A percentile compares a stretch with the other conserved stretches of the same genome.
Conservation (phyloP, 2,888 invertebrate species). For the Ceratothoa steindachneri region DNA sequence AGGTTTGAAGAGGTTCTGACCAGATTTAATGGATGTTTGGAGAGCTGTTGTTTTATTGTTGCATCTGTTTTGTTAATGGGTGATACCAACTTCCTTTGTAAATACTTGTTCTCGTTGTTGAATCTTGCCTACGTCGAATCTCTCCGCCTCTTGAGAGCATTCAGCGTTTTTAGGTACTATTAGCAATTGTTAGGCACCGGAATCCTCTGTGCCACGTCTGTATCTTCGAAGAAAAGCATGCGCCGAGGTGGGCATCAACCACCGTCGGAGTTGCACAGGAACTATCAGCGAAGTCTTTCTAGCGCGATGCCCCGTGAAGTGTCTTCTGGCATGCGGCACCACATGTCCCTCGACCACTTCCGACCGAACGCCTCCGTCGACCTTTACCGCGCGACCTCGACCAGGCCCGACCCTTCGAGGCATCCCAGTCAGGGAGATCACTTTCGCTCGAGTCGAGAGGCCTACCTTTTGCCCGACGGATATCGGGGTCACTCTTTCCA, state of each 20-base stretch:
- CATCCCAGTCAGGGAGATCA: background rate
- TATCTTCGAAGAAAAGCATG: background rate
- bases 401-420: background rate
- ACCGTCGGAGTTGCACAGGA: background rate
- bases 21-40: no score
- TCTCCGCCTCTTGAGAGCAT: no score
- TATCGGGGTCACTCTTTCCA: conserved; percentile 24
- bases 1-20: no score
- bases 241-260: background rate
- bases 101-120: background rate
- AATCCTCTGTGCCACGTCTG: background rate
- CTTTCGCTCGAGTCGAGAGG: conserved; percentile 1
- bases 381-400: background rate
- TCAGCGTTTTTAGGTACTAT: background rate
- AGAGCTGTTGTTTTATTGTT: background rate
- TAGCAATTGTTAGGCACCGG: background rate
- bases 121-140: no score
- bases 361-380: conserved; percentile 33
- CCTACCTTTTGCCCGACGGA: background rate
- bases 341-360: conserved; percentile 36
- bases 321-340: conserved; percentile 23
- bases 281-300: background rate
- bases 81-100: background rate
- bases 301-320: background rate
- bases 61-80: background rate